Conservation (phyloP, 2,888 invertebrate genomes). For the Drosophila affinis region DNA sequence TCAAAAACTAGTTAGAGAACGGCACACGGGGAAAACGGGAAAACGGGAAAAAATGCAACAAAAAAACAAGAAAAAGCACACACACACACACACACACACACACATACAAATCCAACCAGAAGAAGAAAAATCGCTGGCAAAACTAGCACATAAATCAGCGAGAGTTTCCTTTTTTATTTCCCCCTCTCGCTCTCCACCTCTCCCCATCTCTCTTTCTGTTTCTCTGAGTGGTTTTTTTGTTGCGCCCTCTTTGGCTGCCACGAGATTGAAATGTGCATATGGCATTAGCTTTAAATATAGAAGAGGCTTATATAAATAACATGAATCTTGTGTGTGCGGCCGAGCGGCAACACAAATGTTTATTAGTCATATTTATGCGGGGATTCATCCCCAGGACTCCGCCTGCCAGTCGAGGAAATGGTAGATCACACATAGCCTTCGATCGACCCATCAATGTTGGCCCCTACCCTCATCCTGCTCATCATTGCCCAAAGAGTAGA, state of each 20-base stretch:
- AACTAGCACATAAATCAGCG: constrained; percentile 68
- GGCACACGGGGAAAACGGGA: constrained; percentile 14
- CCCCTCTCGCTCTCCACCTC: constrained; percentile 13
- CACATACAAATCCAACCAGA: constrained; percentile 18
- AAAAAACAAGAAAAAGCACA: constrained; percentile 25
- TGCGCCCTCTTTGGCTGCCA: constrained; percentile 13
- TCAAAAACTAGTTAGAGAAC: constrained; percentile 69
- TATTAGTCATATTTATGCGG: constrained; percentile 28
- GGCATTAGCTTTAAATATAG: constrained; percentile 63
- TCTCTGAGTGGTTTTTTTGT: constrained; percentile 2
- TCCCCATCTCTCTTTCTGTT: not conserved
- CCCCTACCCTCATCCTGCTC: no score
- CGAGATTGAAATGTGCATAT: constrained; percentile 69
- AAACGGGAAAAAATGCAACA: constrained; percentile 22
- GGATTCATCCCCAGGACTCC: not conserved
- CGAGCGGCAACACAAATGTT: constrained; percentile 29
- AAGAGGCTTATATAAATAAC: constrained; percentile 30
- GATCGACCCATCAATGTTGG: no score
- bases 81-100: constrained; percentile 24
- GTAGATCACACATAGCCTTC: no score
- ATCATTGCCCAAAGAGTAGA: not conserved
- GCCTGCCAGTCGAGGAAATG: no score
- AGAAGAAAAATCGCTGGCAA: constrained; percentile 31
- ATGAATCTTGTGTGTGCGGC: constrained; percentile 40
- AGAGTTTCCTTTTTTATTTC: constrained; percentile 45